These are phyloP conservation scores for Pantherophis vulpinus DNA, from an alignment of 2,797 vertebrate genomes.

Conservation along the genomic window DNA sequence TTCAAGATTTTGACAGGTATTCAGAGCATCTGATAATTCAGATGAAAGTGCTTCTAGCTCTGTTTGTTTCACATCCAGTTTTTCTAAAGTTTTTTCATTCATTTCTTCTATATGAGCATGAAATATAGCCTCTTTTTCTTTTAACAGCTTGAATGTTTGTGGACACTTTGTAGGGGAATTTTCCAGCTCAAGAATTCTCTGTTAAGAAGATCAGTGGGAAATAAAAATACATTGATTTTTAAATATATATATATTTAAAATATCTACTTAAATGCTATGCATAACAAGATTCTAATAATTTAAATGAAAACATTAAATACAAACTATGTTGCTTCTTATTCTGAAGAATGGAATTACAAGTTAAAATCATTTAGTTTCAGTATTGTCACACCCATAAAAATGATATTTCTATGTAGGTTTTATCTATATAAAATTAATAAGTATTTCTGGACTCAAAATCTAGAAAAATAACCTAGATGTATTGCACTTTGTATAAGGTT, in stretches of 20 bases:
- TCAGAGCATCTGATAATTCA: constrained; percentile 81
- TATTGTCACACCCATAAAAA: neutral
- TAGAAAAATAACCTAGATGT: neutral
- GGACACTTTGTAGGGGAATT: constrained; percentile 79
- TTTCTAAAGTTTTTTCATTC: constrained; percentile 89
- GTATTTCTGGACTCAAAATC: neutral
- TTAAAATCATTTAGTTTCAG: neutral
- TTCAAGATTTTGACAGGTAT: constrained; percentile 76
- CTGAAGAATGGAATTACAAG: neutral
- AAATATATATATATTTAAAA: neutral
- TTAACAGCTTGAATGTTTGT: constrained; percentile 74
- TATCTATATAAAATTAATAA: neutral
- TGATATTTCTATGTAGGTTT: neutral
- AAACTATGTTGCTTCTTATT: neutral
- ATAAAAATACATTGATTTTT: neutral
- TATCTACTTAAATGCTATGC: neutral
- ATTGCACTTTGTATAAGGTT: neutral
- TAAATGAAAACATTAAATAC: neutral
- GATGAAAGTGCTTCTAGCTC: constrained; percentile 84
- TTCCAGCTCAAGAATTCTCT: constrained; percentile 94
- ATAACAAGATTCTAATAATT: neutral
- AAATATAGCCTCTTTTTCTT: constrained; percentile 85
- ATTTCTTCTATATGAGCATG: constrained; percentile 86
- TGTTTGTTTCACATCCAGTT: constrained; percentile 86
- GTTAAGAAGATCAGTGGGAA: constrained; percentile 49